Evolutionary conservation across 2,888 invertebrate genomes (phyloP).

Genomic region (Labia minor): DNA sequence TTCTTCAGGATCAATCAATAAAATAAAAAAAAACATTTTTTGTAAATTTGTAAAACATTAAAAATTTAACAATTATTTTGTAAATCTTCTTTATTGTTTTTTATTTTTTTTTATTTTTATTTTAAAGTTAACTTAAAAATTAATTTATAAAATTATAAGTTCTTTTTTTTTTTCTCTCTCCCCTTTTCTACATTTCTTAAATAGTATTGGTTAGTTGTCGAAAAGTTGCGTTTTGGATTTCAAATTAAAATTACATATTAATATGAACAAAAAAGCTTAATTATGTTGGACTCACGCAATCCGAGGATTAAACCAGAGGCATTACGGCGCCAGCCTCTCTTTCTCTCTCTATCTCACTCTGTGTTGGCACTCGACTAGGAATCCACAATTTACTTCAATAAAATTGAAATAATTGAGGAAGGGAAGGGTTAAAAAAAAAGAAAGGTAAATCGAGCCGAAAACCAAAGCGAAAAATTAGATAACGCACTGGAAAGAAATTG

Average conservation of each 20-base stretch:
- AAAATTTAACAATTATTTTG: too few species aligned
- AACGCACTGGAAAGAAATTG: too few species aligned
- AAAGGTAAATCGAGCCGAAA: neutral
- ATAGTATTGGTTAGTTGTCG: neutral
- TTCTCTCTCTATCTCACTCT: neutral
- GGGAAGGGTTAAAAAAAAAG: neutral
- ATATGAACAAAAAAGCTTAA: conserved; percentile 13
- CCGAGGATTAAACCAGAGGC: neutral
- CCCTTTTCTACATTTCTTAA: neutral
- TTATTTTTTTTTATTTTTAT: neutral
- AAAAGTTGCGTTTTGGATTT: conserved; percentile 13
- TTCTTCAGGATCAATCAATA: too few species aligned
- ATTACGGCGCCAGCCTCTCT: neutral
- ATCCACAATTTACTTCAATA: neutral
- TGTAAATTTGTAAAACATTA: too few species aligned
- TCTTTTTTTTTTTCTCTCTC: too few species aligned
- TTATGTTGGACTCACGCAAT: conserved; percentile 1
- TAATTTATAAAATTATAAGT: too few species aligned
- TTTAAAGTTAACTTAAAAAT: too few species aligned
- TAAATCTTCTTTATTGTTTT: too few species aligned
- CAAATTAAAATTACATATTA: conserved; percentile 13
- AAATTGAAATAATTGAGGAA: neutral
- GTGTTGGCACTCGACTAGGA: neutral
- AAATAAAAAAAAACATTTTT: too few species aligned
- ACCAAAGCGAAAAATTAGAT: too few species aligned